Conservation (phyloP, 2,113 vertebrate species). For the Podilymbus podiceps region DNA sequence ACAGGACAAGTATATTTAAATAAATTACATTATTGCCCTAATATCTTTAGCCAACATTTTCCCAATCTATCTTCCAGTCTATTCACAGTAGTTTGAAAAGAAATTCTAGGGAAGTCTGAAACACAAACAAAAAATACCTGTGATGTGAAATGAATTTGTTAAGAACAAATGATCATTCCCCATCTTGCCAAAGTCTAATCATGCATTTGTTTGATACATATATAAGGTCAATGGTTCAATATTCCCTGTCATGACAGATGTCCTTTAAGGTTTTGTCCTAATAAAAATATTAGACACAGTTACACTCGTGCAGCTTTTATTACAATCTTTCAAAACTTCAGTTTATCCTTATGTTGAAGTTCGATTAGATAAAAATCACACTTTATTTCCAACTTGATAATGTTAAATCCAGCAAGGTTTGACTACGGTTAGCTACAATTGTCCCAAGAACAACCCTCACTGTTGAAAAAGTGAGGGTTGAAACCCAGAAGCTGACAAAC, state of each 20-base stretch:
- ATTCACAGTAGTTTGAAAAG: background rate
- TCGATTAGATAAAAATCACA: slow-evolving; percentile 70
- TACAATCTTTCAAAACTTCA: slow-evolving; percentile 51
- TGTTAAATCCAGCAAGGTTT: background rate
- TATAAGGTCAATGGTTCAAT: background rate
- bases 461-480: background rate
- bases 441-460: background rate
- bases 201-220: background rate
- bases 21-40: background rate
- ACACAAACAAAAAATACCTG: background rate
- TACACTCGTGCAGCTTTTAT: slow-evolving; percentile 24
- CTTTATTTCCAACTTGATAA: slow-evolving; percentile 48
- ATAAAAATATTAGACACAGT: slow-evolving; percentile 61
- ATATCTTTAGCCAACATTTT: background rate
- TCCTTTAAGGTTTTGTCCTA: slow-evolving; percentile 65
- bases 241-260: background rate
- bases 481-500: background rate
- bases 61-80: background rate
- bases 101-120: background rate
- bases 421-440: background rate
- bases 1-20: background rate
- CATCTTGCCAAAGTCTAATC: background rate
- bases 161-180: background rate
- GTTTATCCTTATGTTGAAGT: slow-evolving; percentile 33
- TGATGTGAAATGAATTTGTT: background rate